A percentile compares a stretch with the other conserved stretches of the same genome.
phyloP scores from a whole-genome alignment of 2,113 vertebrate species.

The Romanogobio albipinnatus region DNA sequence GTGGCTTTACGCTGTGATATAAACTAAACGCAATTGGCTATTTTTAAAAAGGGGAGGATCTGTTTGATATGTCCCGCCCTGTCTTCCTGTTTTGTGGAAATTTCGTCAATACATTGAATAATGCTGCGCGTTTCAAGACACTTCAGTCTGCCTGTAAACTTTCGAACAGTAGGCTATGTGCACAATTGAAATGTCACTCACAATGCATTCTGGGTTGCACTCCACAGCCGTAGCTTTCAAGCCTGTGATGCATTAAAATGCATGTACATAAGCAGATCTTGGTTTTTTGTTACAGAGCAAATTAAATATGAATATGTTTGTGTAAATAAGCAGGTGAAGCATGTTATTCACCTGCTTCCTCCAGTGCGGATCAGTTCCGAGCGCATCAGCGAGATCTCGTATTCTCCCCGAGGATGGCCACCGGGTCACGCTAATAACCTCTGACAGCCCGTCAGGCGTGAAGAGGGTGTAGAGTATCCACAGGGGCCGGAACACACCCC shows the following conservation, averaged over 20 bases:
- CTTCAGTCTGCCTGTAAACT: not conserved
- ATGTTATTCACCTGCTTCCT: conserved; percentile 13
- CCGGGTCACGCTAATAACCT: conserved; percentile 72
- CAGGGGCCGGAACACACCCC: conserved; percentile 74
- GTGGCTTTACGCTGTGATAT: too few relatives aligned
- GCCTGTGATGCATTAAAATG: not conserved
- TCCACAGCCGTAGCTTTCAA: not conserved
- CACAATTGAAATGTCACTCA: not conserved
- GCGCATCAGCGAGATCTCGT: conserved; percentile 25
- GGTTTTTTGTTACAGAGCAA: not conserved
- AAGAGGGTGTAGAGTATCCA: conserved; percentile 80
- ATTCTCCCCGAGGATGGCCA: conserved; percentile 25
- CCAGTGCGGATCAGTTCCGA: not conserved
- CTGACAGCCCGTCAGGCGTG: conserved; percentile 78
- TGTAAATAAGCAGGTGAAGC: not conserved
- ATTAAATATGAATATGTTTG: conserved; percentile 4
- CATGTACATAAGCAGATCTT: not conserved
- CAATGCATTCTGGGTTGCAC: not conserved
- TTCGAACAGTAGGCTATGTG: not conserved
- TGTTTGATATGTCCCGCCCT: too few relatives aligned
- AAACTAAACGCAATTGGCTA: too few relatives aligned
- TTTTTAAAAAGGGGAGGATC: too few relatives aligned
- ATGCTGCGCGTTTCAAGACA: too few relatives aligned
- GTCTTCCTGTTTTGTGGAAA: too few relatives aligned
- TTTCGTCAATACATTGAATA: too few relatives aligned